A percentile compares a stretch with the other conserved stretches of the same genome.
phyloP scores from a whole-genome alignment of 2,888 invertebrate species.

The Hesperia comma region DNA sequence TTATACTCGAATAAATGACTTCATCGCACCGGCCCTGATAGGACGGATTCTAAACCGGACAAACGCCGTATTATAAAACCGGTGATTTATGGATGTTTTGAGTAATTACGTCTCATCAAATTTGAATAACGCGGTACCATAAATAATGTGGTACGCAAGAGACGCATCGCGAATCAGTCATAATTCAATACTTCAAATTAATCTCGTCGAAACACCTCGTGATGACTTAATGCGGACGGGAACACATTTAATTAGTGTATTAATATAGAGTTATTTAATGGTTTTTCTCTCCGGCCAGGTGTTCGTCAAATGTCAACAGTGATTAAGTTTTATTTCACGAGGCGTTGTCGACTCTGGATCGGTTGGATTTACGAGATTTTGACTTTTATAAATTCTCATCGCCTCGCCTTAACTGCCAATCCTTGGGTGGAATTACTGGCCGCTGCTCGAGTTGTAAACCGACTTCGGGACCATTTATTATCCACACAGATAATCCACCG shows the following conservation, averaged over 20 bases:
- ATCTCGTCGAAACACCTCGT: slow-evolving; percentile 72
- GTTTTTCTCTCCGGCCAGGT: slow-evolving; percentile 67
- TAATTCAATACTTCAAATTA: slow-evolving; percentile 79
- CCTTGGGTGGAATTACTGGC: slow-evolving; percentile 72
- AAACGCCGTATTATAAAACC: slow-evolving; percentile 69
- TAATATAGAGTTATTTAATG: slow-evolving; percentile 79
- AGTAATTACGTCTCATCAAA: slow-evolving; percentile 83
- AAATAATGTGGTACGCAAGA: slow-evolving; percentile 66
- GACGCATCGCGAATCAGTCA: slow-evolving; percentile 69
- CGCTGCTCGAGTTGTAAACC: slow-evolving; percentile 69
- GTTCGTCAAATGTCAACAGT: slow-evolving; percentile 81
- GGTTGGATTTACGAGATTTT: slow-evolving; percentile 74
- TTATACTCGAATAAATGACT: slow-evolving; percentile 70
- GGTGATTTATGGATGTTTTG: slow-evolving; percentile 81
- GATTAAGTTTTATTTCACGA: slow-evolving; percentile 77
- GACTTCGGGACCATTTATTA: slow-evolving; percentile 75
- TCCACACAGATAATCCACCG: slow-evolving; percentile 77
- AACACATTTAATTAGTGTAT: slow-evolving; percentile 81
- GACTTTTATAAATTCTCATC: slow-evolving; percentile 78
- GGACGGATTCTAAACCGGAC: slow-evolving; percentile 68
- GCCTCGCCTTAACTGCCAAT: slow-evolving; percentile 76
- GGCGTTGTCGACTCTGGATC: slow-evolving; percentile 53
- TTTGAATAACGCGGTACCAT: slow-evolving; percentile 80
- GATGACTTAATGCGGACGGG: slow-evolving; percentile 78
- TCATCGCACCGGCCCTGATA: slow-evolving; percentile 61